Evolutionary conservation across 2,888 invertebrate species (phyloP), one percentile per base, ranked within the genome.

Genomic region (Pelosia muscerda): DNA sequence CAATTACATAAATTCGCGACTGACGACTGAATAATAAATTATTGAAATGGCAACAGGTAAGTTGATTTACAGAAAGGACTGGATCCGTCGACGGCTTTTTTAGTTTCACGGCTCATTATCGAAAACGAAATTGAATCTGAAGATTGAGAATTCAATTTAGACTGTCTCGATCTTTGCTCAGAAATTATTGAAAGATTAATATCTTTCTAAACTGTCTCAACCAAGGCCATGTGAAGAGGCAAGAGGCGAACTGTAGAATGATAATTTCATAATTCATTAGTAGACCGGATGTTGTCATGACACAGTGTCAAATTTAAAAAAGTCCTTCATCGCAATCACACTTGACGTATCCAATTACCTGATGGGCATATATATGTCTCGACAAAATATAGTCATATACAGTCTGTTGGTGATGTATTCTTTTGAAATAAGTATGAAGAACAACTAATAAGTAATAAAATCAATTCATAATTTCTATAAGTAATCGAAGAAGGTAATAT

Each of bases 31-130:
- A 73, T 66, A 76, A 74, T 68, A 72, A 70, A 78, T 73, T 75
- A 78, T 76, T 72, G 73, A 72, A 77, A 75, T 68, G 72, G 77
- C 78, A 78, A 78, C 79, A 79, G 77, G 77, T 81, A 79, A 77
- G 68, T 77, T 70, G 77, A 77, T 79, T 75, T 76, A 73, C 60
- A 42, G 69, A 56, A 60, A 69, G 59, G 31, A 62, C 59, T 68
- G 61, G 66, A 66, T 71, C 31, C 19, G 19, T 54, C 58, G 26
- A 60, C 26, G 42, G 62, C 19, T 76, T 66, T 76, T 76, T 75
- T 71, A 72, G 66, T 76, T 77, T 67, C 38, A 66, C 64, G 67
- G 62, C 54, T 74, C 65, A 68, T 72, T 69, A 65, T 69, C 55
- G 68, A 57, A 49, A 42, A 55, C 23, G 49, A 31, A 68, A 75